A percentile compares a stretch with the other conserved stretches of the same genome.
Evolutionary conservation across 2,888 invertebrate genomes (phyloP).

Genomic region (Torymus texanus): DNA sequence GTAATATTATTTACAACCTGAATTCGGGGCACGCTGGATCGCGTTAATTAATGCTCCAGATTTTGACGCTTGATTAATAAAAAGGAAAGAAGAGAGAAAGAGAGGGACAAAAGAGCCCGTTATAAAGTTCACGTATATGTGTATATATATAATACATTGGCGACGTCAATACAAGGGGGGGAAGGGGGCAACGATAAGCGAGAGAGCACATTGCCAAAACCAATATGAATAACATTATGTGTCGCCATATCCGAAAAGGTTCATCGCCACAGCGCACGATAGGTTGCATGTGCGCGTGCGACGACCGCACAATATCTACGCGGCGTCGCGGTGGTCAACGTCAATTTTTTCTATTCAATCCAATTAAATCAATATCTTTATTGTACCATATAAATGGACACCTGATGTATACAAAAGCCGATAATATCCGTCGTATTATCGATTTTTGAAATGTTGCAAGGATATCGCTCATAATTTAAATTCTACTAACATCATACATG

Average conservation of each 20-base stretch:
- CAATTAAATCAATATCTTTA: slow-evolving; percentile 20
- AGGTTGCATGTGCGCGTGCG: not conserved
- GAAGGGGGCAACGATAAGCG: not conserved
- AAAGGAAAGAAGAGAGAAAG: not conserved
- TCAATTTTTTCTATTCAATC: slow-evolving; percentile 23
- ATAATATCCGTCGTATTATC: too few species aligned
- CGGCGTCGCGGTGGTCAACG: not conserved
- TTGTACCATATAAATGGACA: not conserved
- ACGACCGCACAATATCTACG: not conserved
- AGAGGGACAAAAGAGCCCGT: not conserved
- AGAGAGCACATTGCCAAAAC: slow-evolving; percentile 23
- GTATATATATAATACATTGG: not conserved
- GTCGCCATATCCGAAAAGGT: slow-evolving; percentile 23
- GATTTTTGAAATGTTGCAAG: too few species aligned
- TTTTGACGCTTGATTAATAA: slow-evolving; percentile 36
- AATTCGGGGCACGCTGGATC: too few species aligned
- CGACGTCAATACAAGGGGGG: not conserved
- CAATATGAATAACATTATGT: slow-evolving; percentile 50
- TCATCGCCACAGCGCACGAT: not conserved
- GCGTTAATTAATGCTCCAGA: slow-evolving; percentile 22
- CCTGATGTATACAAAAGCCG: too few species aligned
- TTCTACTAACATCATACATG: too few species aligned
- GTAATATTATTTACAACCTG: too few species aligned
- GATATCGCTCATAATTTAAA: too few species aligned
- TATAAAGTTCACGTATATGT: slow-evolving; percentile 8